These are phyloP conservation scores for Diabrotica undecimpunctata DNA, from an alignment of 1,140 invertebrate species.

Conservation along the genomic window DNA sequence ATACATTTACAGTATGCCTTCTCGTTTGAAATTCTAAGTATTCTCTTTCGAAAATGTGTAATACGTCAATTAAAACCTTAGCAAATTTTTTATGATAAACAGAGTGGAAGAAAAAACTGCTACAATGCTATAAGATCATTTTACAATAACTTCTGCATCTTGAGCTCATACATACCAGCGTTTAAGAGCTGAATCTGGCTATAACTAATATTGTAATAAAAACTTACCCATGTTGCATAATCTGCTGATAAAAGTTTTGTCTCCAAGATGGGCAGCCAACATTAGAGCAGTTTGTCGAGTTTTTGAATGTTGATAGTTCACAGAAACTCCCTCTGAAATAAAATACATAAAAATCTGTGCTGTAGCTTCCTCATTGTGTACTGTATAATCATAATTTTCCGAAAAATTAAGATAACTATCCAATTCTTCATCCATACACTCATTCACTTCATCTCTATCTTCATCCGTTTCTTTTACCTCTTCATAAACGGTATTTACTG, in stretches of 20 bases:
- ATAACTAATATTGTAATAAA: neutral
- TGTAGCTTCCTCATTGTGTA: constrained; percentile 54
- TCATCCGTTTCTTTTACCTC: neutral
- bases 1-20: too few species aligned
- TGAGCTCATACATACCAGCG: too few species aligned
- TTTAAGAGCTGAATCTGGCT: too few species aligned
- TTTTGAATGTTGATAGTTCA: constrained; percentile 64
- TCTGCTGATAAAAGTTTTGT: constrained; percentile 59
- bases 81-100: too few species aligned
- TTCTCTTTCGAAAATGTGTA: too few species aligned
- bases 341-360: constrained; percentile 65
- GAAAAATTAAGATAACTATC: constrained; percentile 26
- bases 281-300: constrained; percentile 68
- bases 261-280: constrained; percentile 64
- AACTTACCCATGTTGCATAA: constrained; percentile 56
- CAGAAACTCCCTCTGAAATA: constrained; percentile 61
- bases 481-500: neutral
- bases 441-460: constrained; percentile 1
- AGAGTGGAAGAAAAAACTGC: too few species aligned
- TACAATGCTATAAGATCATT: too few species aligned
- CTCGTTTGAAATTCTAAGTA: too few species aligned
- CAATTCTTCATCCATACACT: constrained; percentile 20
- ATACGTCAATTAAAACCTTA: too few species aligned
- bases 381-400: constrained; percentile 26
- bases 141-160: too few species aligned